Conservation (phyloP, 2,888 invertebrate genomes). For the Dynastes maya region DNA sequence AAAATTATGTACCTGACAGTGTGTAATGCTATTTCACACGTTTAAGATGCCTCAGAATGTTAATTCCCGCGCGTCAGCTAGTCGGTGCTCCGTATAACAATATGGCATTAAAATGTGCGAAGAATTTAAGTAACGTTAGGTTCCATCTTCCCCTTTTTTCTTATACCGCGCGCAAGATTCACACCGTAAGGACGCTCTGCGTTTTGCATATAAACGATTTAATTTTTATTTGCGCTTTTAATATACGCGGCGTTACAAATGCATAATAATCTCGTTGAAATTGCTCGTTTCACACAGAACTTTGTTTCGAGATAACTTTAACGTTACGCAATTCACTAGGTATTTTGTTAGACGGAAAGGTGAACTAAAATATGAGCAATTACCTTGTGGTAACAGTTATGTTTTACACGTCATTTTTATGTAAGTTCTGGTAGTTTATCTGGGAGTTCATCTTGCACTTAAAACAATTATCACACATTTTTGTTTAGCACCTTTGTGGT, state of each 20-base stretch:
- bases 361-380: conserved; percentile 6
- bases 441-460: conserved; percentile 15
- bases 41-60: conserved; percentile 46
- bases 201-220: conserved; percentile 42
- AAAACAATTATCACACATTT: conserved; percentile 14
- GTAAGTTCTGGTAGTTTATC: conserved; percentile 14
- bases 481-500: too few relatives aligned
- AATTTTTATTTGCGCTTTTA: conserved; percentile 38
- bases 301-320: conserved; percentile 23
- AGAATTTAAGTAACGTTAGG: conserved; percentile 47
- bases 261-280: conserved; percentile 30
- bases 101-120: conserved; percentile 46
- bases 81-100: conserved; percentile 42
- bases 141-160: conserved; percentile 34
- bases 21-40: conserved; percentile 56
- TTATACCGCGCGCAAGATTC: conserved; percentile 28
- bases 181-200: conserved; percentile 30
- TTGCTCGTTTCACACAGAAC: conserved; percentile 34
- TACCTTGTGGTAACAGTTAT: conserved; percentile 6
- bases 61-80: conserved; percentile 36
- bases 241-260: conserved; percentile 22
- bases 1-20: conserved; percentile 56
- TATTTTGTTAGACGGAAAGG: conserved; percentile 15
- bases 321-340: conserved; percentile 23
- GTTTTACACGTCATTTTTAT: conserved; percentile 26